Percentiles rank a stretch among this genome's conserved stretches.
Evolutionary conservation across 2,888 invertebrate species (phyloP).

Genomic region (Horisme vitalbata): DNA sequence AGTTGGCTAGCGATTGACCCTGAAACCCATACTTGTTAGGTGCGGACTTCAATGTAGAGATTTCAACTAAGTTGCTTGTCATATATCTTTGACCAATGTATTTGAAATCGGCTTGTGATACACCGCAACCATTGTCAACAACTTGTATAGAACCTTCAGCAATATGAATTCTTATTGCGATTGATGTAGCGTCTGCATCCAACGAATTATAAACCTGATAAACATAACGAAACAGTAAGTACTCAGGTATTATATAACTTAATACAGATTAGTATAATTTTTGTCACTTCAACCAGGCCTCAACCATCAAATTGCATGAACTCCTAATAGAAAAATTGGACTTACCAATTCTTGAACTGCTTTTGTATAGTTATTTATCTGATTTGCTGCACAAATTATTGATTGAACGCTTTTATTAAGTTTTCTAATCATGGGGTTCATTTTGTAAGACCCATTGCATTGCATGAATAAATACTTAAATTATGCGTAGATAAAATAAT

Average conservation of each 20-base stretch:
- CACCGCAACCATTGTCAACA: slow-evolving; percentile 89
- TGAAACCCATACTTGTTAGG: slow-evolving; percentile 85
- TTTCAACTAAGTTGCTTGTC: slow-evolving; percentile 85
- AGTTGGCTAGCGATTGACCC: slow-evolving; percentile 86
- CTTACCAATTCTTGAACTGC: slow-evolving; percentile 86
- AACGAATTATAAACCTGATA: slow-evolving; percentile 86
- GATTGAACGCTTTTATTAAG: slow-evolving; percentile 71
- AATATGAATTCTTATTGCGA: slow-evolving; percentile 87
- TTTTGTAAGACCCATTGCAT: background rate
- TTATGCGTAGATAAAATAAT: background rate
- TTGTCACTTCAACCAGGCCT: background rate
- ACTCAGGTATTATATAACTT: too few species aligned
- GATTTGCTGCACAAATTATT: slow-evolving; percentile 80
- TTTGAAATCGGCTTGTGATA: slow-evolving; percentile 79
- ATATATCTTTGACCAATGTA: slow-evolving; percentile 83
- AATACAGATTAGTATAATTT: too few species aligned
- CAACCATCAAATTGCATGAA: background rate
- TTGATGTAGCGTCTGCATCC: slow-evolving; percentile 86
- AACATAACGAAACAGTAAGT: too few species aligned
- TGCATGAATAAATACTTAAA: slow-evolving; percentile 3
- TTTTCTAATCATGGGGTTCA: slow-evolving; percentile 43
- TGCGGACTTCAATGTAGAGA: slow-evolving; percentile 76
- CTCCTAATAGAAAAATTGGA: too few species aligned
- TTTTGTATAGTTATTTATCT: slow-evolving; percentile 80
- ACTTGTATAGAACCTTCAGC: slow-evolving; percentile 86